Conservation (phyloP, 1,140 invertebrate genomes). For the Tenebrio molitor region DNA sequence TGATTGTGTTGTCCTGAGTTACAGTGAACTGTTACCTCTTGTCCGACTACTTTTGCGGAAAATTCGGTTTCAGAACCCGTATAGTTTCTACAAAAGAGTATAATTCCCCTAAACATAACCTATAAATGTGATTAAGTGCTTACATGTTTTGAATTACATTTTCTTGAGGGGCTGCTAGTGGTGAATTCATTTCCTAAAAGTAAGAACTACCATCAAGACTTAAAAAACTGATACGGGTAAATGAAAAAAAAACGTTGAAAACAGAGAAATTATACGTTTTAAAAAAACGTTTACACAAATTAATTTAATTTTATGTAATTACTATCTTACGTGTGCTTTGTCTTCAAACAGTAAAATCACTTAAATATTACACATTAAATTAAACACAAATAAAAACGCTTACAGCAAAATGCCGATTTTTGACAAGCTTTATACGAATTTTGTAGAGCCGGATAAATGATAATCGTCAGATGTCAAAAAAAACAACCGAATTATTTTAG, state of each 20-base stretch:
- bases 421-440: conserved; percentile 1
- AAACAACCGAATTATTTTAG: conserved; percentile 1
- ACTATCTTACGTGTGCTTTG: no score
- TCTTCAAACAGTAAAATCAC: neutral
- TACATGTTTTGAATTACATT: conserved; percentile 58
- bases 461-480: conserved; percentile 16
- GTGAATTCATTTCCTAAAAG: conserved; percentile 50
- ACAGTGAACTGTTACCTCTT: conserved; percentile 79
- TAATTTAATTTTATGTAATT: no score
- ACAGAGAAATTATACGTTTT: neutral
- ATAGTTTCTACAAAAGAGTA: conserved; percentile 73
- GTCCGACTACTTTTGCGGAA: conserved; percentile 76
- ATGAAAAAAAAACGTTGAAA: neutral
- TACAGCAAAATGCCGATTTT: neutral
- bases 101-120: conserved; percentile 50
- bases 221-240: no score
- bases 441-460: conserved; percentile 24
- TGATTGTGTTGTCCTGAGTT: conserved; percentile 78
- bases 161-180: conserved; percentile 35
- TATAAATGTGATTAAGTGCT: conserved; percentile 41
- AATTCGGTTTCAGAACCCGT: conserved; percentile 78
- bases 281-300: no score
- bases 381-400: conserved; percentile 2
- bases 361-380: conserved; percentile 4
- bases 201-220: no score